Percentiles rank a stretch among this genome's conserved stretches.
Evolutionary conservation across 2,888 invertebrate species (phyloP).

Genomic region (Neocrepidodera transversa): DNA sequence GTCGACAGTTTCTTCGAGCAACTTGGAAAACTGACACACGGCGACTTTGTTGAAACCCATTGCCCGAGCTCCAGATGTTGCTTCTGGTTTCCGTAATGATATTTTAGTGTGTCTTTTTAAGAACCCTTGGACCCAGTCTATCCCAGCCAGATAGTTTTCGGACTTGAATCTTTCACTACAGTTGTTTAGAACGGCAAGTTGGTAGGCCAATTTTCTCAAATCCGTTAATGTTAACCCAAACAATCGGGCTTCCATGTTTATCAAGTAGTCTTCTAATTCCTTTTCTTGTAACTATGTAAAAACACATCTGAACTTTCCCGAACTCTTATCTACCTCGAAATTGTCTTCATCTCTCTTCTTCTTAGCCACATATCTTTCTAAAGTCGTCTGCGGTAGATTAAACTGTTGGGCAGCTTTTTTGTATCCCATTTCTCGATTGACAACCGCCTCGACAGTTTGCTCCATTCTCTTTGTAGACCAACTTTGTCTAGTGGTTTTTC

Average conservation of each 20-base stretch:
- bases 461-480: conserved; percentile 18
- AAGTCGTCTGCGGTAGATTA: conserved; percentile 21
- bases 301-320: conserved; percentile 14
- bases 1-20: background rate
- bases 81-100: too few species aligned
- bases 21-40: background rate
- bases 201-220: conserved; percentile 63
- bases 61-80: background rate
- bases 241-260: conserved; percentile 36
- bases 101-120: too few species aligned
- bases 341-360: conserved; percentile 1
- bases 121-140: too few species aligned
- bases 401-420: conserved; percentile 17
- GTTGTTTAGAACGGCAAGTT: conserved; percentile 62
- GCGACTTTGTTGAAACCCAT: background rate
- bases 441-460: conserved; percentile 9
- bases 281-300: conserved; percentile 36
- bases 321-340: background rate
- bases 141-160: too few species aligned
- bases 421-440: conserved; percentile 23
- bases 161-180: too few species aligned
- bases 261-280: conserved; percentile 37
- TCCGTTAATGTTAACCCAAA: conserved; percentile 45
- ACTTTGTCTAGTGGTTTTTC: conserved; percentile 12
- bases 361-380: conserved; percentile 22